A percentile compares a stretch with the other conserved stretches of the same genome.
phyloP scores from a whole-genome alignment of 2,113 vertebrate species.

The Pteropus alecto region DNA sequence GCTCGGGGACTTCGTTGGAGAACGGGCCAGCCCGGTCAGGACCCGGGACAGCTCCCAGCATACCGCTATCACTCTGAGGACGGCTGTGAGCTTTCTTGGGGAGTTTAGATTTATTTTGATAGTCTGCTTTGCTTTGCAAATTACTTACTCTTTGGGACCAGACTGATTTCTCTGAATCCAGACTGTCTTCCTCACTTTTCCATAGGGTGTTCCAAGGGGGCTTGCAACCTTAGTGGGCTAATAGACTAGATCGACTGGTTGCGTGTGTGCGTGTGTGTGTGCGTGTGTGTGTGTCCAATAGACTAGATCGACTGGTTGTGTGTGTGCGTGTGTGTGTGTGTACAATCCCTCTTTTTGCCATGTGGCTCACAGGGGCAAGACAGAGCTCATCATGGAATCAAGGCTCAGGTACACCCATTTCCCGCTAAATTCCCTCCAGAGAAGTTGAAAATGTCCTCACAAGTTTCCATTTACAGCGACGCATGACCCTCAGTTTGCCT shows the following conservation, averaged over 20 bases:
- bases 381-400: not conserved
- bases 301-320: not conserved
- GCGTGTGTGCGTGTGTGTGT: not conserved
- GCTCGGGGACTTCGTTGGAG: not conserved
- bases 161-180: not conserved
- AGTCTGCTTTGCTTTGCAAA: not conserved
- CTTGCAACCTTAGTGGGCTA: not conserved
- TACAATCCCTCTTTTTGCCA: not conserved
- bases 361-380: not conserved
- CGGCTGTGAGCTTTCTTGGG: not conserved
- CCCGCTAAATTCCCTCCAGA: not conserved
- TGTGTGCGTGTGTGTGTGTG: not conserved
- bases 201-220: not conserved
- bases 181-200: not conserved
- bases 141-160: not conserved
- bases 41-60: conserved; percentile 43
- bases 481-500: conserved; percentile 4
- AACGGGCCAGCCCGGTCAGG: not conserved
- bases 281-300: not conserved
- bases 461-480: not conserved
- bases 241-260: not conserved
- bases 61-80: rapidly evolving
- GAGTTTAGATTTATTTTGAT: not conserved
- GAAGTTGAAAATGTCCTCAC: not conserved
- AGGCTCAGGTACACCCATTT: not conserved